phyloP scores from a whole-genome alignment of 2,888 invertebrate genomes.

The Drosophila incognita region DNA sequence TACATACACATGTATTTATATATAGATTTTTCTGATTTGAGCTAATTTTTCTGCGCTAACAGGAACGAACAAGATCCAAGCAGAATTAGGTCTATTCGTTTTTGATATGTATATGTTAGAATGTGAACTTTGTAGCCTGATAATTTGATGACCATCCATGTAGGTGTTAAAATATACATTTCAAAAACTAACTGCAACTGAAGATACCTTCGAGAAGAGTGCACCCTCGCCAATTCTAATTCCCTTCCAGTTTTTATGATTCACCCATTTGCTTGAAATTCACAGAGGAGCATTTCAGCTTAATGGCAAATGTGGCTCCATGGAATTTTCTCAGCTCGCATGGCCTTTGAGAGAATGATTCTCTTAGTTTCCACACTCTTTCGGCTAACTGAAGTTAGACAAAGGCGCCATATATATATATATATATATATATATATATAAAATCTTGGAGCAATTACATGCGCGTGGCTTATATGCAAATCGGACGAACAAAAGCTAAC shows the following conservation, averaged over 20 bases:
- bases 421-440: slow-evolving; percentile 18
- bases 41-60: background rate
- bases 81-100: background rate
- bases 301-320: slow-evolving; percentile 7
- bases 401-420: slow-evolving; percentile 13
- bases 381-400: slow-evolving; percentile 19
- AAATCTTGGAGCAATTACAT: slow-evolving; percentile 59
- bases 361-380: slow-evolving; percentile 5
- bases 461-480: slow-evolving; percentile 63
- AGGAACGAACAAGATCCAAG: background rate
- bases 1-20: background rate
- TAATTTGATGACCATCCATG: background rate
- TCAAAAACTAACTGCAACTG: background rate
- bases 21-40: background rate
- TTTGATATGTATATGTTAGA: background rate
- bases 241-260: background rate
- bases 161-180: background rate
- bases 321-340: background rate
- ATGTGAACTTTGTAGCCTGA: background rate
- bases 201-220: background rate
- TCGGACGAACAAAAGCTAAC: slow-evolving; percentile 55
- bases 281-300: slow-evolving; percentile 11
- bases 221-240: background rate
- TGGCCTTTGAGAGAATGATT: slow-evolving; percentile 12
- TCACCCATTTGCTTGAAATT: slow-evolving; percentile 17